Conservation (phyloP, 2,113 vertebrate species). For the Seriola quinqueradiata region DNA sequence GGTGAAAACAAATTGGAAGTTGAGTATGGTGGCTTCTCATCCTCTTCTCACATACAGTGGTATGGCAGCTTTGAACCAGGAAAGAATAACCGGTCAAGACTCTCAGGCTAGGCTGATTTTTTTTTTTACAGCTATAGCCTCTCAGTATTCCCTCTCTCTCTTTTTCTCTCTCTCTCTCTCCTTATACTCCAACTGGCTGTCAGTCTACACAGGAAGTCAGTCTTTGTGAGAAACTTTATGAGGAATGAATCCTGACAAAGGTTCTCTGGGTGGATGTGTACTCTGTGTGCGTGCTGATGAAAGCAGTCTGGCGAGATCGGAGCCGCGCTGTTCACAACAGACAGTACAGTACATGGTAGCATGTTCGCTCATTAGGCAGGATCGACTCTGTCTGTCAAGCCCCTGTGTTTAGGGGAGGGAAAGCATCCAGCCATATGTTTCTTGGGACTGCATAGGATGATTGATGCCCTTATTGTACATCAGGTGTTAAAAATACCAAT, state of each 20-base stretch:
- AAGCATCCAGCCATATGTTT: constrained; percentile 45
- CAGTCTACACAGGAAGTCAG: background rate
- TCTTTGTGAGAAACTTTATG: background rate
- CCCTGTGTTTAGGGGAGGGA: constrained; percentile 40
- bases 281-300: constrained; percentile 26
- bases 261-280: constrained; percentile 2
- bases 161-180: too few species aligned
- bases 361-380: constrained; percentile 67
- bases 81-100: too few species aligned
- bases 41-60: too few species aligned
- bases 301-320: constrained; percentile 15
- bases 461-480: constrained; percentile 55
- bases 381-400: constrained; percentile 57
- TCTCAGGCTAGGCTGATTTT: too few species aligned
- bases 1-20: too few species aligned
- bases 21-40: too few species aligned
- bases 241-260: constrained; percentile 25
- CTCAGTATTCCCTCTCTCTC: too few species aligned
- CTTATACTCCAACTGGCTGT: background rate
- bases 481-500: constrained; percentile 42
- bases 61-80: too few species aligned
- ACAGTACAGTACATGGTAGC: constrained; percentile 34
- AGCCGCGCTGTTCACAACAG: constrained; percentile 23
- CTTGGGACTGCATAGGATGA: constrained; percentile 39
- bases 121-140: too few species aligned